Conservation (phyloP, 2,888 invertebrate genomes). For the Drosophila sordidula region DNA sequence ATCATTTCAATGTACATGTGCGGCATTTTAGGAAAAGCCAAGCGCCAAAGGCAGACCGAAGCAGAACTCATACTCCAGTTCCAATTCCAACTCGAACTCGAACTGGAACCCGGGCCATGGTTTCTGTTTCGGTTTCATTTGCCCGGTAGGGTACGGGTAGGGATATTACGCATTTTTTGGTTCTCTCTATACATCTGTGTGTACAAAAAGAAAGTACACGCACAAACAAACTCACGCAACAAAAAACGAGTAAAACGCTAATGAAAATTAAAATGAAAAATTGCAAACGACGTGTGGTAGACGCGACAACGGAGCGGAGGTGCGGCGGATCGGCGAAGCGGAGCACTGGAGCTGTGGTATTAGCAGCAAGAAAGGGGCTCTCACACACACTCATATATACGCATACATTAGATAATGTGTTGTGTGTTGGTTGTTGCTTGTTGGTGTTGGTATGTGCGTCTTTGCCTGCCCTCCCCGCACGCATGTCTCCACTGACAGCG, state of each 20-base stretch:
- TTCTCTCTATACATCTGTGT: constrained; percentile 8
- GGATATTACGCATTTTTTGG: constrained; percentile 53
- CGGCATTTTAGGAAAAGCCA: constrained; percentile 71
- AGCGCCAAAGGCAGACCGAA: constrained; percentile 4
- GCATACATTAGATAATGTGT: constrained; percentile 75
- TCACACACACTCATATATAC: constrained; percentile 36
- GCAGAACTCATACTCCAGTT: constrained; percentile 31
- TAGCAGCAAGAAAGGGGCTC: constrained; percentile 27
- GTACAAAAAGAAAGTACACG: constrained; percentile 12
- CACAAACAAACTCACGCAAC: constrained; percentile 35
- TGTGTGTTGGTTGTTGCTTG: constrained; percentile 9
- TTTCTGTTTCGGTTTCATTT: constrained; percentile 49
- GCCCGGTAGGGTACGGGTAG: constrained; percentile 11
- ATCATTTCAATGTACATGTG: constrained; percentile 72
- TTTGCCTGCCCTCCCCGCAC: constrained; percentile 31
- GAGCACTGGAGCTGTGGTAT: constrained; percentile 27
- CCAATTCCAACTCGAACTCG: constrained; percentile 14
- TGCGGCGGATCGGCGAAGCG: not conserved
- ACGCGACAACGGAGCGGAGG: constrained; percentile 36
- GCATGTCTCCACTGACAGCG: constrained; percentile 54
- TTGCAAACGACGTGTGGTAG: constrained; percentile 82
- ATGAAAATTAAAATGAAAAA: constrained; percentile 85
- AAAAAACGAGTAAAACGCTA: constrained; percentile 79
- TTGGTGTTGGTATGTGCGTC: constrained; percentile 27
- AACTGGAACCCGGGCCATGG: constrained; percentile 26